Conservation (phyloP, 2,797 vertebrate species). For the Halcyon smyrnensis region DNA sequence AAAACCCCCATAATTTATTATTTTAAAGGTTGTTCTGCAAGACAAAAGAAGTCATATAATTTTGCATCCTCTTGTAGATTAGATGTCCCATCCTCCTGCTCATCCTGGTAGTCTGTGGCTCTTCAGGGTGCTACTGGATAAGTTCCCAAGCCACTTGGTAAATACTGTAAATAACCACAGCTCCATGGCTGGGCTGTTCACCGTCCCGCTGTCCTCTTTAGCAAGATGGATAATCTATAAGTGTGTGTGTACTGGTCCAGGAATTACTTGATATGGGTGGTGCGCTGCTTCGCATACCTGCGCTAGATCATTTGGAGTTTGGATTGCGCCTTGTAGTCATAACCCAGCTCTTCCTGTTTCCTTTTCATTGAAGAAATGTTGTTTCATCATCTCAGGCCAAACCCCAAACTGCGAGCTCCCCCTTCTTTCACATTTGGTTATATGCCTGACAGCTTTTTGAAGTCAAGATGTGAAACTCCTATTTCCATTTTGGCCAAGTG, state of each 20-base stretch:
- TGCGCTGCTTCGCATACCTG: not conserved
- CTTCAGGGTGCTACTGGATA: not conserved
- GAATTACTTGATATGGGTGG: not conserved
- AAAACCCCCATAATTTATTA: not conserved
- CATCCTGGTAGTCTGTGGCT: not conserved
- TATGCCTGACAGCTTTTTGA: not conserved
- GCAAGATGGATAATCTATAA: not conserved
- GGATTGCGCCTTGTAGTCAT: not conserved
- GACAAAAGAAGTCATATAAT: not conserved
- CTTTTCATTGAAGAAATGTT: not conserved
- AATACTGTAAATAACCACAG: not conserved
- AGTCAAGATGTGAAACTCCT: not conserved
- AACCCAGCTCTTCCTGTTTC: not conserved
- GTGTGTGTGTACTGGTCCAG: not conserved
- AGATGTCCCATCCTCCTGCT: not conserved
- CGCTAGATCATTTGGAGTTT: not conserved
- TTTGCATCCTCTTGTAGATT: not conserved
- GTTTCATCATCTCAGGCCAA: not conserved
- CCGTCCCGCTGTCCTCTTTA: not conserved
- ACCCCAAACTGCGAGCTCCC: not conserved
- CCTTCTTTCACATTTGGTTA: slow-evolving; percentile 1
- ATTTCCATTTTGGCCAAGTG: not conserved
- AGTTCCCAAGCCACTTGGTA: not conserved
- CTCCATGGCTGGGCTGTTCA: not conserved
- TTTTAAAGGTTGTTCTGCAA: not conserved